These are phyloP conservation scores for Trichonephila clavata DNA, from an alignment of 1,140 invertebrate genomes.

Conservation along the genomic window DNA sequence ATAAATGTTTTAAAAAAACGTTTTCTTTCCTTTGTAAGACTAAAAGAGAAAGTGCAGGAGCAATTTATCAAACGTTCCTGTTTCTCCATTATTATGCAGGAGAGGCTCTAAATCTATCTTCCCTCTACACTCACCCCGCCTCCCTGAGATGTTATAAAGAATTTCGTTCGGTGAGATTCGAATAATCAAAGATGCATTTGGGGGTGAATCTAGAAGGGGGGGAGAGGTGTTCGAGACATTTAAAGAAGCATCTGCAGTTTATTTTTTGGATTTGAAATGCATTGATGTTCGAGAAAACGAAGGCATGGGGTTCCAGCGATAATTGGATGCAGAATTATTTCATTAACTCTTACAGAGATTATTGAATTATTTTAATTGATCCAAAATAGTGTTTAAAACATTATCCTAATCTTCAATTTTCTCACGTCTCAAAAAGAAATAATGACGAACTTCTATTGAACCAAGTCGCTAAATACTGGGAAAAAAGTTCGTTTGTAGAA, in stretches of 20 bases:
- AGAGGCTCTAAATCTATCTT: not conserved
- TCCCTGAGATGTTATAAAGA: not conserved
- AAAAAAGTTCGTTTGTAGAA: no score
- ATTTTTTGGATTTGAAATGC: not conserved
- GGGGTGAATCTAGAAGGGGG: not conserved
- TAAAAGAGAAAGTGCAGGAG: not conserved
- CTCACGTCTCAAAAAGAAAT: no score
- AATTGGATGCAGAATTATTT: no score
- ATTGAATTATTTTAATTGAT: no score
- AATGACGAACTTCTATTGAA: no score
- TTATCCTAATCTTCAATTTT: no score
- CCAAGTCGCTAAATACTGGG: no score
- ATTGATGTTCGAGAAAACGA: not conserved
- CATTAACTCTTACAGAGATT: no score
- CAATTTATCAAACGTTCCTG: slow-evolving; percentile 61
- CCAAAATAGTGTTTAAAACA: no score
- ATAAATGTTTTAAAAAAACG: slow-evolving; percentile 49
- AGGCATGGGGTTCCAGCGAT: not conserved
- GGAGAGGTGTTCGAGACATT: not conserved
- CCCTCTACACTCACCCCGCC: not conserved
- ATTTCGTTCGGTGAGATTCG: not conserved
- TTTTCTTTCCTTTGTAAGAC: not conserved
- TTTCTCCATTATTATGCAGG: slow-evolving; percentile 40
- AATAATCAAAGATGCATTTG: not conserved
- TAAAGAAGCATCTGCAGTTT: not conserved